Base-by-base conservation (phyloP, 2,888 invertebrate genomes). In the Julus scandinavius region DNA sequence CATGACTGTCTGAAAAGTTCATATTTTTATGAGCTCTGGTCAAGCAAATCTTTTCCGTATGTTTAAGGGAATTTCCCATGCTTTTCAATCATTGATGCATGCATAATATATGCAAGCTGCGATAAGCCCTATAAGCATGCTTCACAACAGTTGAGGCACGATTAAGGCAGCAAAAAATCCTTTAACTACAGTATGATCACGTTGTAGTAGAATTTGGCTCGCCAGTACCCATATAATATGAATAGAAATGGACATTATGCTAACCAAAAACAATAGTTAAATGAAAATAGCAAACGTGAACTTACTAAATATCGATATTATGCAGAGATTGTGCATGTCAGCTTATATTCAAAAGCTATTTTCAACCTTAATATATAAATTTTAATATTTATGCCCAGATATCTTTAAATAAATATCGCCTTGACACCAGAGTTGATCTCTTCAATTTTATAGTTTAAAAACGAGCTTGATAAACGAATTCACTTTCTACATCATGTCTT, bases 231-330 rank as follows among this genome's bases (percentile, higher is more conserved):
- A 80, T 80, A 80, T 80, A 80, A 80, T 80, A 80, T 80, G 80
- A 80, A 80, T 80, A 80, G 80, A 80, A 80, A 80, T 80, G 38
- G 80, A 38, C 80, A 80, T 80, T 80, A 80, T 80, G 29, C 38
- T 80, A 80, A 80, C 38, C 80, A 80, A 40, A 80, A 80, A 38
- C 38, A 80, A 80, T 20, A 38, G 38, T 29, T 15, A 80, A 80
- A 80, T 80, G 15, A 80, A 40, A 80, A 80, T 15, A 38, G 38
- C 80, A 80, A 80, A 80, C 38, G 80, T 80, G 80, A 3, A 15
- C 80, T 80, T 15, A 11, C 38, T 80, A 80, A 9, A 80, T 38
- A 3, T 15, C 29, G 80, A 13, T 15, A 72, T 72, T 9, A n/a
- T 63, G n/a, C 63, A 29, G 7, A 72, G 20, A 20, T 20, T 20